Evolutionary conservation across 2,888 invertebrate genomes (phyloP), one percentile per base, ranked within the genome.

Genomic region (Sphaerophoria taeniata): DNA sequence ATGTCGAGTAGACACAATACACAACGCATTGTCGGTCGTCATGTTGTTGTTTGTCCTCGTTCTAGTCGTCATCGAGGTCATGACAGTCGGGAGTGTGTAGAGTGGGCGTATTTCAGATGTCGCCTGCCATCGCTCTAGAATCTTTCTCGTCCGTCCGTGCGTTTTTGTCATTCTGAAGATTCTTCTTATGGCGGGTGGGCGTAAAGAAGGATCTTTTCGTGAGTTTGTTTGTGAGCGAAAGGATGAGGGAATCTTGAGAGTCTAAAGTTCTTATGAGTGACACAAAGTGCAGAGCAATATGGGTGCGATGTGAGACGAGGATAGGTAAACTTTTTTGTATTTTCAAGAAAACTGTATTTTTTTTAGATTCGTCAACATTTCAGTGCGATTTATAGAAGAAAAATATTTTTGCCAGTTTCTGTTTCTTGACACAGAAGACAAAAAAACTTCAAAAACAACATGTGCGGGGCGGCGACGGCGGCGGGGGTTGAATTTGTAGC

Each of bases 341-440:
- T 51, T 67, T 7, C 5, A 3, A n/a, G n/a, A 36, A 24, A 24
- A 14, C 16, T 55, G 61, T 79, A 36, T 55, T 56, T 65, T 34
- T 34, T n/a, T 24, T 24, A 2, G 6, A 9, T 39, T 9, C 43
- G 43, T 43, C 39, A n/a, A 63, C 31, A 24, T 31, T 58, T 47
- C 36, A 2, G 12, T 6, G 45, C 33, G 39, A 79, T 74, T 83
- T 83, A 81, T 81, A 31, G 81, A 33, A 60, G 31, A 60, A 60
- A 53, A 65, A 12, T 33, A 16, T 55, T 69, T 61, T 39, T 56
- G 51, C 6, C 49, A 60, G 56, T 76, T 47, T 49, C 16, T 24
- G 12, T 63, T 78, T 36, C 14, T 2, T 51, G 39, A 9, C 9
- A 45, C 36, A 65, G 36, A 58, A 16, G 16, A 58, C 0, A 60